These are phyloP conservation scores for Microcebus tavaratra DNA, from an alignment of 2,113 vertebrate species.

Conservation along the genomic window DNA sequence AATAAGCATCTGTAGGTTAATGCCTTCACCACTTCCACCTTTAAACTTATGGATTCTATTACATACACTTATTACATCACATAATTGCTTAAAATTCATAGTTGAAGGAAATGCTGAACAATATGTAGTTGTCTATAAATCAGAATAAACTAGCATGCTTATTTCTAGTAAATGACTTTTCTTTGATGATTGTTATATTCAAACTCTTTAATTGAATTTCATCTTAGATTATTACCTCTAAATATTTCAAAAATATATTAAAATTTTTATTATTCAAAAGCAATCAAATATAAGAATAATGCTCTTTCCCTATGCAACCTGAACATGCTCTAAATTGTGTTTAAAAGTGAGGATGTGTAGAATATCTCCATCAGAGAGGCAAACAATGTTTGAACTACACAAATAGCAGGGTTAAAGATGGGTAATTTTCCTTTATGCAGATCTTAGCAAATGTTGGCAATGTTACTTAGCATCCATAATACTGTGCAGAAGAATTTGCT, in stretches of 20 bases:
- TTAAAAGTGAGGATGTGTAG: constrained; percentile 35
- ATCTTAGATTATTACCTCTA: neutral
- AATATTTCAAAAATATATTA: constrained; percentile 40
- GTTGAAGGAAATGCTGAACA: neutral
- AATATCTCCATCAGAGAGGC: neutral
- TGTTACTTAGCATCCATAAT: neutral
- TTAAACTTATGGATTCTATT: neutral
- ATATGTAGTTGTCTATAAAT: neutral
- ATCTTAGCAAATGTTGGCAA: neutral
- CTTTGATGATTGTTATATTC: neutral
- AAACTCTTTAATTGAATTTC: constrained; percentile 25
- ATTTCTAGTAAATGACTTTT: neutral
- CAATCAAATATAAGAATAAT: neutral
- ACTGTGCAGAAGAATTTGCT: neutral
- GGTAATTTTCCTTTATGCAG: neutral
- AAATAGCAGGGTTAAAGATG: constrained; percentile 6
- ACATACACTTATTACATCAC: neutral
- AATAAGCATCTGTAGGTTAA: neutral
- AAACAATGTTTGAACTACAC: constrained; percentile 38
- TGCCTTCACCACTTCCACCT: neutral
- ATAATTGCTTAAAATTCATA: neutral
- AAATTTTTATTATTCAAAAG: neutral
- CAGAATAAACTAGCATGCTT: neutral
- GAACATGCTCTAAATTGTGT: constrained; percentile 30
- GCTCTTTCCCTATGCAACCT: constrained; percentile 25